Evolutionary conservation across 92 coral and sea anemone genomes (phyloP), one percentile per base, ranked within the genome.

Genomic region (Ricordea florida): DNA sequence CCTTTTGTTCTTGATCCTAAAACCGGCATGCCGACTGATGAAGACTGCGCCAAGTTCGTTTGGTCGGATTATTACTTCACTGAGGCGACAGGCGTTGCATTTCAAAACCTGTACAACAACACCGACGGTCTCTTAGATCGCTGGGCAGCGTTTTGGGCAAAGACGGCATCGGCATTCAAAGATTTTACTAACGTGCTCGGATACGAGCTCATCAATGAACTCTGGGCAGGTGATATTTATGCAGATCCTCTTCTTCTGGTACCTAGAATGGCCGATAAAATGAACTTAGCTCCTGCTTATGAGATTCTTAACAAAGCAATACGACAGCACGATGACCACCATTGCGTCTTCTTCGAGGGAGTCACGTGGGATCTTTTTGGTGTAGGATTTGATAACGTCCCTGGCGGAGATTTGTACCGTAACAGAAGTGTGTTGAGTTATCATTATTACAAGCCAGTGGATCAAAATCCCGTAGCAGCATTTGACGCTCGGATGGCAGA

Each of bases 351-450:
- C 84, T 92, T 94, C 44, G 97, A 94, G 68, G 91, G 90, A 3
- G 91, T 94, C 0, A 94, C 98, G 8, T 94, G 98, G 98, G 98
- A 94, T 59, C 93, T 89, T 24, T 92, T 82, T 47, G 96, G 91
- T 21, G 98, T 94, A 13, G 98, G 98, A 9, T 94, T 94, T 37
- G 66, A 92, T 24, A 56, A 28, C 24, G 98, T 94, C 2, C 98
- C 97, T 3, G 98, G 98, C 28, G 98, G 98, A 5, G 79, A 80
- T 2, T 72, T 52, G 40, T 92, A 94, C 31, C 90, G 81, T 27
- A 92, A 94, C 65, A 84, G 97, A 10, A 94, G 98, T 53, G 96
- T 92, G 18, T 66, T 92, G 18, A 94, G 98, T 26, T 94, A 92
- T 27, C 98, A 94, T 53, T 94, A 78, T 67, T 92, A 94, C 70